Base-by-base conservation (phyloP, 2,888 invertebrate species). In the Aspidiotus rigidus region DNA sequence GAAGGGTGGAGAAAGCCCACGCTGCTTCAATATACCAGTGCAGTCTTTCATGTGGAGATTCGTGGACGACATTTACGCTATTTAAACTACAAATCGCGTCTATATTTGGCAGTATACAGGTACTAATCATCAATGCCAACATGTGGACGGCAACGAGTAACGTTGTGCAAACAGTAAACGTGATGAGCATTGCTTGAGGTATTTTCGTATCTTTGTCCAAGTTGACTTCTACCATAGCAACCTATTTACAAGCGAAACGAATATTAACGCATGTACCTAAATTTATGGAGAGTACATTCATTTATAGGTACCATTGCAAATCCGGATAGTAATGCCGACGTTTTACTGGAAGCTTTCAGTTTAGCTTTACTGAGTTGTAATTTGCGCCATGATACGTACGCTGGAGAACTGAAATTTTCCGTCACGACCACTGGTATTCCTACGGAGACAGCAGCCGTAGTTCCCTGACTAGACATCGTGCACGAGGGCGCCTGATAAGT, bases 91-190 rank as follows among this genome's bases (percentile, higher is more conserved):
- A 93, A 7, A 96, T 89, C 0, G 97, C 94, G 79, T 99, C 98
- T 72, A 99, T 92, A 78, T 98, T 94, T n/a, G 98, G 98, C 73
- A 99, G 82, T 74, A 99, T 97, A 79, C 98, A 99, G 0, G 98
- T 99, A 77, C 95, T 95, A 78, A 99, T 99, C 98, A 99, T 98
- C 40, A 99, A 82, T 0, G 98, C 98, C 72, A 99, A 80, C 87
- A 99, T 90, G 79, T 99, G 98, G 1, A 99, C 96, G 0, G 97
- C 94, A 5, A 98, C 97, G 41, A 99, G 83, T 0, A 98, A 82
- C 0, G 96, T 95, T 41, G 98, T 98, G 77, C 94, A 93, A 0
- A 96, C 86, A 40, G 94, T 94, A 79, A 97, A 96, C 0, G 93
- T 88, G 44, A 97, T 88, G 67, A 98, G 80, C 83, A 96, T 87